Percentiles rank a stretch among this genome's conserved stretches.
Conservation (phyloP, 2,888 invertebrate genomes). For the Heteromyza rotundicornis region DNA sequence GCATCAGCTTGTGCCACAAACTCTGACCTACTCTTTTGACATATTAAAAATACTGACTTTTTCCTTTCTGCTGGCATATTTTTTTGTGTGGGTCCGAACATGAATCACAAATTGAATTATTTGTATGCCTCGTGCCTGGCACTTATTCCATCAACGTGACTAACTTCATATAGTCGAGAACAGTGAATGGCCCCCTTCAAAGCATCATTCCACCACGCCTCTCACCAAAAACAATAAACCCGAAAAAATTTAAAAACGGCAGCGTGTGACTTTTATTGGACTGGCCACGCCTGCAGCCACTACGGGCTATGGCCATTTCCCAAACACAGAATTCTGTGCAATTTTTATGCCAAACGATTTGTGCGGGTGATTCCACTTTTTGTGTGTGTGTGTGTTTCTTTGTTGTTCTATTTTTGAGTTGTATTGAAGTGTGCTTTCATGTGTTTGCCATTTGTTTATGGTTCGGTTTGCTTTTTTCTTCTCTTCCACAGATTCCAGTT, state of each 20-base stretch:
- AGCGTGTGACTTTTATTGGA: conserved; percentile 2
- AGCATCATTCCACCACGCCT: not conserved
- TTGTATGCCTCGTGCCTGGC: not conserved
- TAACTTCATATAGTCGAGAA: too few relatives aligned
- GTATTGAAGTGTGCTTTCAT: not conserved
- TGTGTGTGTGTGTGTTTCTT: not conserved
- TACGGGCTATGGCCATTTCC: too few relatives aligned
- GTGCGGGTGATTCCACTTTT: not conserved
- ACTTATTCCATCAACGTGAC: not conserved
- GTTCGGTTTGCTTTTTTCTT: conserved; percentile 22
- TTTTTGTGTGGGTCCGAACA: too few relatives aligned
- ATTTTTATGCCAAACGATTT: not conserved
- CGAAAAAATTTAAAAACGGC: not conserved
- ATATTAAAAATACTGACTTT: too few relatives aligned
- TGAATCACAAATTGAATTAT: conserved; percentile 9
- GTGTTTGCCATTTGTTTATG: conserved; percentile 19
- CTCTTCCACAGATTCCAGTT: conserved; percentile 60
- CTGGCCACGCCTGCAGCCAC: not conserved
- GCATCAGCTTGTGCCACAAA: too few relatives aligned
- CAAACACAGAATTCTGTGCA: not conserved
- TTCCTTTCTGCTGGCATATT: too few relatives aligned
- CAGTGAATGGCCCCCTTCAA: not conserved
- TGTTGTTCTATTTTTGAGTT: not conserved
- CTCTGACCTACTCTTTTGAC: too few relatives aligned
- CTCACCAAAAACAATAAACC: not conserved